Percentiles rank a stretch among this genome's conserved stretches.
Evolutionary conservation across 2,797 vertebrate species (phyloP).

Genomic region (Pipistrellus kuhlii): DNA sequence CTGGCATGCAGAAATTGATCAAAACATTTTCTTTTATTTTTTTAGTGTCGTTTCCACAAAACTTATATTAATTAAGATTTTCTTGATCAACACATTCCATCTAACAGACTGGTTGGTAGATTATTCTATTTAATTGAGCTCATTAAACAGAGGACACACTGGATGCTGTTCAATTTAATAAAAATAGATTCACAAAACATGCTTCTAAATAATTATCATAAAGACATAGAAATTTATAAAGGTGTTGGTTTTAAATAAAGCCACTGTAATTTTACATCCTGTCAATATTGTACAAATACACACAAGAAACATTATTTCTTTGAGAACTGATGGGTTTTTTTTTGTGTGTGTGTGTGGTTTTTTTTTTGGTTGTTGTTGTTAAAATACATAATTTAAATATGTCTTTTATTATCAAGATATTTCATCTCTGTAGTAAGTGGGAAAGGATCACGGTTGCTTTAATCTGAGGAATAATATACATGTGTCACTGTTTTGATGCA

Average conservation of each 20-base stretch:
- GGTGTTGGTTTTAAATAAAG: neutral
- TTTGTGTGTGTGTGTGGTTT: too few relatives aligned
- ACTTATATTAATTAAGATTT: neutral
- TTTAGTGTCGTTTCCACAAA: neutral
- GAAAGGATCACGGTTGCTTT: neutral
- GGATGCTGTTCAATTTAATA: neutral
- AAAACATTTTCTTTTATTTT: neutral
- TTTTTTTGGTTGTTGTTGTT: too few relatives aligned
- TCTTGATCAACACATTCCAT: neutral
- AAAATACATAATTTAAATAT: neutral
- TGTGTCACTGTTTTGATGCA: neutral
- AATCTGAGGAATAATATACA: neutral
- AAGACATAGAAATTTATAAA: neutral
- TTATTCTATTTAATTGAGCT: conserved; percentile 19
- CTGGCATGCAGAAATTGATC: neutral
- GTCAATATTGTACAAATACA: neutral
- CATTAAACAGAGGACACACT: neutral
- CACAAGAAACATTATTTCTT: neutral
- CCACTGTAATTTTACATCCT: neutral
- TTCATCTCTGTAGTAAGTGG: neutral
- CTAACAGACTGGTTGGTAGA: neutral
- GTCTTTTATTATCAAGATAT: neutral
- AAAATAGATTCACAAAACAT: neutral
- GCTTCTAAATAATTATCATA: neutral
- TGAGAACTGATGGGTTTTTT: neutral